phyloP scores from a whole-genome alignment of 2,113 vertebrate species.

The Toxostoma redivivum region DNA sequence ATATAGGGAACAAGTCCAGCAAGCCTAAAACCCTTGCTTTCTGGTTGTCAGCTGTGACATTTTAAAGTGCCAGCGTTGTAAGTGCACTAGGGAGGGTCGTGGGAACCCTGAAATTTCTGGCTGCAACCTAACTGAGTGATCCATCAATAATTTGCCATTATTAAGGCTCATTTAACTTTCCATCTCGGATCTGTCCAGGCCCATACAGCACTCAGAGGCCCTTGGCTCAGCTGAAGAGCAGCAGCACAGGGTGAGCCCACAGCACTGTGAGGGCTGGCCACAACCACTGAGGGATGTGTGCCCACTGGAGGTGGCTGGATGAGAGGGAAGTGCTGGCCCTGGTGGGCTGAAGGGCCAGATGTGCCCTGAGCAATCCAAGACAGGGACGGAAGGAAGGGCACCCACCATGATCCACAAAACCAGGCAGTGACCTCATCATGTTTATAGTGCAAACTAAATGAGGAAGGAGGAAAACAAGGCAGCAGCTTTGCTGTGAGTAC shows the following conservation, averaged over 20 bases:
- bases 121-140: neutral
- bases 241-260: neutral
- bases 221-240: neutral
- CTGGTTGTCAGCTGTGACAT: neutral
- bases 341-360: neutral
- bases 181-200: neutral
- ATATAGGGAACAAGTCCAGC: neutral
- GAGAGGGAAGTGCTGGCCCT: neutral
- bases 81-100: neutral
- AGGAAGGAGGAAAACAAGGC: neutral
- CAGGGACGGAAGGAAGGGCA: constrained; percentile 22
- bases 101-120: constrained; percentile 22
- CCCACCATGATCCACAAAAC: neutral
- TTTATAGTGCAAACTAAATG: neutral
- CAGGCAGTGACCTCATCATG: neutral
- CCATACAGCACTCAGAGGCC: neutral
- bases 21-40: neutral
- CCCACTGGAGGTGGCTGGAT: neutral
- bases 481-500: neutral
- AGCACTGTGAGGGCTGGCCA: neutral
- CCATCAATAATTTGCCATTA: neutral
- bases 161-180: neutral
- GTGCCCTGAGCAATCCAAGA: neutral
- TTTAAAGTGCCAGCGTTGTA: neutral
- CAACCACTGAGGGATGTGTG: neutral